Conservation (phyloP, 2,113 vertebrate species). For the Toxotes chatareus region DNA sequence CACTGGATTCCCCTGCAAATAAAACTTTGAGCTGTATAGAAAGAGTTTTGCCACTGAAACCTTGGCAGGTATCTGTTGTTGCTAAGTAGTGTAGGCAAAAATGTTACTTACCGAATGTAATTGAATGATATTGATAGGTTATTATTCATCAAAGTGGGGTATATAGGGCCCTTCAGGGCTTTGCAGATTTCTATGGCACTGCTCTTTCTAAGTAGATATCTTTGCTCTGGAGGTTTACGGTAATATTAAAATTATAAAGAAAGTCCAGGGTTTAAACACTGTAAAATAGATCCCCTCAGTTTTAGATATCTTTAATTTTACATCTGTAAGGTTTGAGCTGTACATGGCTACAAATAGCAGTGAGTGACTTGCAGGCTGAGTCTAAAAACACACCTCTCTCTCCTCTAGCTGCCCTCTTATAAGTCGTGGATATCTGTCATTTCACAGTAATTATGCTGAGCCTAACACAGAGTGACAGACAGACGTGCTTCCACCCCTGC, state of each 20-base stretch:
- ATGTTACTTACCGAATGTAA: conserved; percentile 19
- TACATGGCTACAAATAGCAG: conserved; percentile 55
- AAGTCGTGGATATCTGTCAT: conserved; percentile 74
- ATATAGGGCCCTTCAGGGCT: conserved; percentile 21
- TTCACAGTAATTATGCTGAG: conserved; percentile 83
- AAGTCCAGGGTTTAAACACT: conserved; percentile 17
- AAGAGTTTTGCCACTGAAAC: conserved; percentile 32
- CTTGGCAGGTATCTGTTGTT: not conserved
- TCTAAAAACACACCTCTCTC: conserved; percentile 61
- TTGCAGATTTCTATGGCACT: conserved; percentile 27
- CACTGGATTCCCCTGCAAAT: conserved; percentile 28
- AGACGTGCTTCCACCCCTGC: conserved; percentile 64
- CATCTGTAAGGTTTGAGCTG: conserved; percentile 26
- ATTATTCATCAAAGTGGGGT: conserved; percentile 25
- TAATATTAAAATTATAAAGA: conserved; percentile 7
- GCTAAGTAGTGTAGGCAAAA: conserved; percentile 32
- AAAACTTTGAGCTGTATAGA: conserved; percentile 37
- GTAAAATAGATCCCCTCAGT: not conserved
- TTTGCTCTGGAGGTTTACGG: conserved; percentile 14
- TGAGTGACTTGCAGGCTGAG: conserved; percentile 75
- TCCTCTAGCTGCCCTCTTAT: conserved; percentile 63
- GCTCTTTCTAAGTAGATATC: conserved; percentile 11
- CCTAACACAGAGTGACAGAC: conserved; percentile 81
- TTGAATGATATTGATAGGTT: conserved; percentile 11
- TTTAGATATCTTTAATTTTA: conserved; percentile 28